Conservation (phyloP, 2,113 vertebrate species). For the Dinomys branickii region DNA sequence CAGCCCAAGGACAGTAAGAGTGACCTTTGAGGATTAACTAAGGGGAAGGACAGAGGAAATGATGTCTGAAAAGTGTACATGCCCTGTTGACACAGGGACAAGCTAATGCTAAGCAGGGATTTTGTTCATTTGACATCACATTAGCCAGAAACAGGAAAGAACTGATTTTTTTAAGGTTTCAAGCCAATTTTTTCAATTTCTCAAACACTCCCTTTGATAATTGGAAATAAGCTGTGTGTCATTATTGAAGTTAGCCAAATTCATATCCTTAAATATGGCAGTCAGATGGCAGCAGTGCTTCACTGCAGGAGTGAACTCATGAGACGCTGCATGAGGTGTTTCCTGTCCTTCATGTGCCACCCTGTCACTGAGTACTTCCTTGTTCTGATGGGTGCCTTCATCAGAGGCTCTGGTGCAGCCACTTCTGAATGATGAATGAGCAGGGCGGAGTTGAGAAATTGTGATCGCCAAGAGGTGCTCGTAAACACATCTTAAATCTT, state of each 20-base stretch:
- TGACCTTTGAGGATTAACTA: neutral
- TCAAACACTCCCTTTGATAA: neutral
- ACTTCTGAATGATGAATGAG: neutral
- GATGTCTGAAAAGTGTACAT: neutral
- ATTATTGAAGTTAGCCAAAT: neutral
- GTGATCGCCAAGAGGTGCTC: slow-evolving; percentile 19
- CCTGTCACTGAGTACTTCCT: neutral
- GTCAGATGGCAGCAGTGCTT: neutral
- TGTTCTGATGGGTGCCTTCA: neutral
- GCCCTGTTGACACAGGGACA: neutral
- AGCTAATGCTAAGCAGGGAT: neutral
- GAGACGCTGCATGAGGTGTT: neutral
- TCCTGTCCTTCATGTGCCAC: neutral
- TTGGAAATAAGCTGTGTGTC: neutral
- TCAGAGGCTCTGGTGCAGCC: neutral
- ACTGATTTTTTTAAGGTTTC: neutral
- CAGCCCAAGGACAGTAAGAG: neutral
- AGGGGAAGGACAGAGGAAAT: neutral
- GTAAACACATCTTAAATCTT: slow-evolving; percentile 63
- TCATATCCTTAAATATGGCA: neutral
- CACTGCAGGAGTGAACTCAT: neutral
- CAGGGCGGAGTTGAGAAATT: neutral
- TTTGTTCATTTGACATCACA: neutral
- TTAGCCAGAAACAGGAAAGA: slow-evolving; percentile 6
- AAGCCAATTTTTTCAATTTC: neutral